Base-by-base conservation (phyloP, 2,888 invertebrate species). In the Sericinus montela region DNA sequence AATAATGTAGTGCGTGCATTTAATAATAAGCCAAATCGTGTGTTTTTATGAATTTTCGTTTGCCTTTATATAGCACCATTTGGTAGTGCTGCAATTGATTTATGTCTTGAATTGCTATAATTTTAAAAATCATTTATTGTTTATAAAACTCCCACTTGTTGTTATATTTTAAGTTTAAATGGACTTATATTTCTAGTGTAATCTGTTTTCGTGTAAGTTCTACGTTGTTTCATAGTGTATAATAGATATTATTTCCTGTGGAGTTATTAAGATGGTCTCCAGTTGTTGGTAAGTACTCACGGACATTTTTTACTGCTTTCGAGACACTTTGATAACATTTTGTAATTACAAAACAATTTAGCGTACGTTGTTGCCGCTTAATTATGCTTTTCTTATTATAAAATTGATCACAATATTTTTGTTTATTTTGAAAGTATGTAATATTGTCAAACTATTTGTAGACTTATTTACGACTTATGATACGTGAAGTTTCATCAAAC, bases 1-100 rank as follows among this genome's bases (percentile, higher is more conserved):
- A 73, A 81, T 69, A 63, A 84, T 83, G 80, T 84, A 80, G 83
- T 82, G 77, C 71, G 78, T 68, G 74, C 67, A 70, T 75, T 73
- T 71, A 72, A 67, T 65, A 71, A 66, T 54, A 57, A 67, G 62
- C 62, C 60, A 61, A 76, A 79, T 72, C 65, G 67, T 77, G 75
- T 74, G 69, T 75, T 70, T n/a, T 72, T 62, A 67, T 63, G 65
- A 68, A 69, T 72, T 75, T 72, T 69, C 61, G 59, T 54, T 63
- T 65, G 63, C 61, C 72, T 75, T 74, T 66, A 45, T 54, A 62
- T 65, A 65, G 63, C 75, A 69, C 75, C 67, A 62, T 63, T 66
- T 57, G 60, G 56, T 60, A 52, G 51, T 54, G 56, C 67, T 30
- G 30, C 30, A 30, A 68, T 49, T 49, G 49, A 70, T 71, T 70